Percentiles rank a stretch among this genome's conserved stretches.
These are phyloP conservation scores for Babyrousa celebensis DNA, from an alignment of 2,797 vertebrate genomes.

Conservation along the genomic window DNA sequence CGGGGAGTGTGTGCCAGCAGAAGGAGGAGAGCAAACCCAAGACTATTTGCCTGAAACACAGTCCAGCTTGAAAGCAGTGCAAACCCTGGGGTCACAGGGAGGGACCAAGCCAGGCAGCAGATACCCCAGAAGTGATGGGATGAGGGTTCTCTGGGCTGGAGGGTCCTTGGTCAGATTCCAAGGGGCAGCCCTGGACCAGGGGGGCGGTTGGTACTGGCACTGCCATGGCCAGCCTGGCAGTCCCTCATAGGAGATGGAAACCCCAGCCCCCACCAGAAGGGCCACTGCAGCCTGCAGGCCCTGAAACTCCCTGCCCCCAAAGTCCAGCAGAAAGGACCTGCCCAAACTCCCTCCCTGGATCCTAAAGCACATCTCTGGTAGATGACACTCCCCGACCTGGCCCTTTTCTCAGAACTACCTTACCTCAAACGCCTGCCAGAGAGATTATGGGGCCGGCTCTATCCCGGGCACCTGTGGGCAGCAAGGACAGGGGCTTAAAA, in stretches of 20 bases:
- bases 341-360: background rate
- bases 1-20: rapidly evolving
- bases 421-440: rapidly evolving
- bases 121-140: background rate
- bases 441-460: rapidly evolving
- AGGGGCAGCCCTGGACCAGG: no score
- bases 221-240: rapidly evolving
- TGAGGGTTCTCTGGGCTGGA: background rate
- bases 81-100: no score
- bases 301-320: rapidly evolving
- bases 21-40: rapidly evolving
- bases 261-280: no score
- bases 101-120: rapidly evolving
- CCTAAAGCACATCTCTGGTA: rapidly evolving
- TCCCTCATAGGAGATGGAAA: background rate
- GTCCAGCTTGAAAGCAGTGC: rapidly evolving
- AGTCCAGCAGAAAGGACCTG: background rate
- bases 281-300: background rate
- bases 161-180: rapidly evolving
- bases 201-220: no score
- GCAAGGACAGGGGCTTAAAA: background rate
- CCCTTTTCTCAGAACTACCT: background rate
- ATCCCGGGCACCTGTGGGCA: rapidly evolving
- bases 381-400: rapidly evolving
- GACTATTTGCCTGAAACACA: rapidly evolving